Percentiles rank a stretch among this genome's conserved stretches.
phyloP scores from a whole-genome alignment of 2,888 invertebrate species.

The Glyphotaelius pellucidus region DNA sequence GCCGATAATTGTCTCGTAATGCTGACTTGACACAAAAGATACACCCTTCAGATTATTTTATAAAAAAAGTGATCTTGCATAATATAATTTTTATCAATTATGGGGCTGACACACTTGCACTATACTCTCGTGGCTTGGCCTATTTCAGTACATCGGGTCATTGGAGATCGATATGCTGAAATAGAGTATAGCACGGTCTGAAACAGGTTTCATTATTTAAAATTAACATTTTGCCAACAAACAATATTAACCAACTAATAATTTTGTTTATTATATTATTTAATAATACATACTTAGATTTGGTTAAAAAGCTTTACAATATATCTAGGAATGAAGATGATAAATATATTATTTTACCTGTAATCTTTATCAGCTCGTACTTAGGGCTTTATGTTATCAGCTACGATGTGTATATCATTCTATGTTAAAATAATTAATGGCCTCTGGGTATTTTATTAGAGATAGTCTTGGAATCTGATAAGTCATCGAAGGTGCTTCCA shows the following conservation, averaged over 20 bases:
- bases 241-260: neutral
- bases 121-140: too few species aligned
- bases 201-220: neutral
- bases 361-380: neutral
- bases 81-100: neutral
- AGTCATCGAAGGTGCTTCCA: neutral
- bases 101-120: too few species aligned
- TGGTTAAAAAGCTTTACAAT: slow-evolving; percentile 1
- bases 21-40: too few species aligned
- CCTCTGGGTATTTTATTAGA: slow-evolving; percentile 25
- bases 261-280: neutral
- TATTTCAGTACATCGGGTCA: too few species aligned
- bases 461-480: neutral
- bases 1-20: too few species aligned
- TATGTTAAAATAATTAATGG: slow-evolving; percentile 1
- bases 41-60: too few species aligned
- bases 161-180: too few species aligned
- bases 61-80: neutral
- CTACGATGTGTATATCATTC: neutral
- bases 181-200: too few species aligned
- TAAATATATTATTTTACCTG: neutral
- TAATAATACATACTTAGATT: neutral
- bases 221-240: neutral
- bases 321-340: neutral
- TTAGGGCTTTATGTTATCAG: slow-evolving; percentile 26